Base-by-base conservation (phyloP, 2,113 vertebrate genomes). In the Mobula hypostoma region DNA sequence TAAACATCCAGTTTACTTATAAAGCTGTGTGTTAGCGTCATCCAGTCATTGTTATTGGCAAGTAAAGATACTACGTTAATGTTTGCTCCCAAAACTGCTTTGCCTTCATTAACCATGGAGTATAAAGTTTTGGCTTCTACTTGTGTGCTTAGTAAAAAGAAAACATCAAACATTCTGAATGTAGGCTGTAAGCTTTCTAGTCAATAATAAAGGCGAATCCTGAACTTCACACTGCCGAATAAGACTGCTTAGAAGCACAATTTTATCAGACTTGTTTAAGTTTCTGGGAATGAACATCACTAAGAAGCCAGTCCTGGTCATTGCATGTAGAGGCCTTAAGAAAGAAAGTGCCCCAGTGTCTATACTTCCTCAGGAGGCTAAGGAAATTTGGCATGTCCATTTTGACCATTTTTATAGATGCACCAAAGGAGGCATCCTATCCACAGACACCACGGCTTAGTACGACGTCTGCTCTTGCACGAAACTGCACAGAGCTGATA, bases 41-140 rank as follows among this genome's bases (percentile, higher is more conserved):
- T 66, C 8, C 90, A 40, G 68, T 93, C 91, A 93, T 56, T 93
- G 91, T 76, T 90, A 90, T 90, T 93, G 91, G 91, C 91, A 74
- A 74, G 90, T 36, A 72, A 76, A 74, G 21, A 56, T 17, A 68
- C 21, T 92, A 40, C 48, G 76, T 27, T n/a, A 40, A 76, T 40
- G 32, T 93, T 90, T 76, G 14, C 74, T 21, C 29, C 36, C 9
- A 6, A 74, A 93, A 93, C 27, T 93, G 63, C 70, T 56, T 19
- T 93, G 29, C 85, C 85, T 66, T 29, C 85, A 90, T 32, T 66
- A 17, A 61, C 40, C 68, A 56, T 56, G 91, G 61, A 74, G 56
- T 93, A 24, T 24, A 32, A 21, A 21, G 68, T 48, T 27, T 56
- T 76, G 27, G 36, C 21, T 93, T 93, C 40, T 15, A 56, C 68